Evolutionary conservation across 92 coral and sea anemone species (phyloP).

Genomic region (Siderastrea siderea): DNA sequence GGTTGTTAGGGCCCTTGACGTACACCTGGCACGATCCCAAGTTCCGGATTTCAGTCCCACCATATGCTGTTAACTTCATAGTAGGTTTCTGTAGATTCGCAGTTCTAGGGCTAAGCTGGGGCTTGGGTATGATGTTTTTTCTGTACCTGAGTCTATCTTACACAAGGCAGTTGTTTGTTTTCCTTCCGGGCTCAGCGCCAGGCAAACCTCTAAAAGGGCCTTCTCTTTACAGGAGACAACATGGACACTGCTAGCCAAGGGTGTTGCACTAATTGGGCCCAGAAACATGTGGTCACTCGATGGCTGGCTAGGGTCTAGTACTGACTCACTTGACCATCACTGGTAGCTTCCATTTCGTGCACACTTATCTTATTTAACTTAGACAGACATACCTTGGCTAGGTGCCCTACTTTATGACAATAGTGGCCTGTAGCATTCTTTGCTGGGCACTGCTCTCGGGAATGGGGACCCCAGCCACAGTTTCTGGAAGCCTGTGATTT

Average conservation of each 20-base stretch:
- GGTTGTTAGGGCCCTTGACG: conserved; percentile 55
- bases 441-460: conserved; percentile 62
- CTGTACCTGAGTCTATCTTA: conserved; percentile 55
- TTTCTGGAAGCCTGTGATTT: conserved; percentile 33
- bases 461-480: conserved; percentile 62
- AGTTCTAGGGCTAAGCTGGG: conserved; percentile 43
- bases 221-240: conserved; percentile 63
- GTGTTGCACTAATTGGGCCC: conserved; percentile 62
- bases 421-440: conserved; percentile 49
- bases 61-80: conserved; percentile 41
- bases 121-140: conserved; percentile 53
- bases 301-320: conserved; percentile 4
- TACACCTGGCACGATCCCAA: conserved; percentile 58
- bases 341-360: conserved; percentile 44
- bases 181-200: conserved; percentile 40
- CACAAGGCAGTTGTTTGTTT: conserved; percentile 44
- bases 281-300: conserved; percentile 47
- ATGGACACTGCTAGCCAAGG: conserved; percentile 39
- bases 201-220: conserved; percentile 50
- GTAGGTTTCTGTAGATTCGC: conserved; percentile 34
- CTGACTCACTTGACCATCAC: conserved; percentile 18
- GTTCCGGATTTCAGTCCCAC: conserved; percentile 61
- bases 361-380: conserved; percentile 10
- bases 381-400: conserved; percentile 38
- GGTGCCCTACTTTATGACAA: conserved; percentile 52